Percentiles rank a stretch among this genome's conserved stretches.
Conservation (phyloP, 53 echinoderm and acorn worm genomes). For the Mesocentrotus franciscanus region DNA sequence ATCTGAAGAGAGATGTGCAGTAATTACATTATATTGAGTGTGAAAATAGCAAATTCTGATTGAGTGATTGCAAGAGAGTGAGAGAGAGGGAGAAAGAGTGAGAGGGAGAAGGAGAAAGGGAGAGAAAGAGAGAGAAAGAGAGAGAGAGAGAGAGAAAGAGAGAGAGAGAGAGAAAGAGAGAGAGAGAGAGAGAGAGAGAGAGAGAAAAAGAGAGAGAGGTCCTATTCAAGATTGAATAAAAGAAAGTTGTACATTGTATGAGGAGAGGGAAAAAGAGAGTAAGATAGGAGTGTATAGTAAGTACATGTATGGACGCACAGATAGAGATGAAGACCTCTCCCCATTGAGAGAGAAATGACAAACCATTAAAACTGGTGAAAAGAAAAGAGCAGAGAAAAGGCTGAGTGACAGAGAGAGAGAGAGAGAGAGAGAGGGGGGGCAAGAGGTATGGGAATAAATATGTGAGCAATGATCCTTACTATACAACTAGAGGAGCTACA, state of each 20-base stretch:
- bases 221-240: too few relatives aligned
- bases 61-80: background rate
- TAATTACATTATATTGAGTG: background rate
- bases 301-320: background rate
- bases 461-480: too few relatives aligned
- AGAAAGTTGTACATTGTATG: background rate
- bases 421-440: background rate
- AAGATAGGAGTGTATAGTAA: background rate
- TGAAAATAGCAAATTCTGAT: background rate
- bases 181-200: constrained; percentile 13
- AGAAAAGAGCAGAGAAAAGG: too few relatives aligned
- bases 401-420: background rate
- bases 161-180: background rate
- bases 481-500: too few relatives aligned
- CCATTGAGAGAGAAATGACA: too few relatives aligned
- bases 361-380: too few relatives aligned
- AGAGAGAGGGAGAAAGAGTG: background rate
- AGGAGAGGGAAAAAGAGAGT: background rate
- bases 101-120: background rate
- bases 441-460: too few relatives aligned
- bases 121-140: background rate
- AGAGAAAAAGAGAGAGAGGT: background rate
- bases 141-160: background rate
- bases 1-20: background rate
- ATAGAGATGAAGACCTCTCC: background rate